A percentile compares a stretch with the other conserved stretches of the same genome.
Evolutionary conservation across 2,113 vertebrate genomes (phyloP).

Genomic region (Entelurus aequoreus): DNA sequence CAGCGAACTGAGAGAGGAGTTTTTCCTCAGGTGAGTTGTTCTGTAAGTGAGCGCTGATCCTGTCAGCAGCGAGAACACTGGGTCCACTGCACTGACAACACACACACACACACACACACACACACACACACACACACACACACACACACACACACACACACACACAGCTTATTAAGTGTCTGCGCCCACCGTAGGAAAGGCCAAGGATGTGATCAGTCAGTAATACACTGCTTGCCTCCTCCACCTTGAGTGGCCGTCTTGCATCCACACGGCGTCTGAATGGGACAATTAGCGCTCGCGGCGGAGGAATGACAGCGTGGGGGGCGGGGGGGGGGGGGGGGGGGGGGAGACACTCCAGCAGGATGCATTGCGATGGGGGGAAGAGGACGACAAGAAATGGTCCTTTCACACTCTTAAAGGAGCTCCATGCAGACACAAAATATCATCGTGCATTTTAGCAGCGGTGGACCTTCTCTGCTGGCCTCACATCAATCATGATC

Average conservation of each 20-base stretch:
- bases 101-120: conserved; percentile 37
- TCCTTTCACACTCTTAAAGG: conserved; percentile 38
- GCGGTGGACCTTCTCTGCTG: no score
- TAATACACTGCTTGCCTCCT: conserved; percentile 58
- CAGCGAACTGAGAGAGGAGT: conserved; percentile 47
- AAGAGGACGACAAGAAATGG: conserved; percentile 43
- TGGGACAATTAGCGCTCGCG: conserved; percentile 63
- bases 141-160: conserved; percentile 4
- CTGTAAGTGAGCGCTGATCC: conserved; percentile 65
- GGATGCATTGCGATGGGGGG: conserved; percentile 37
- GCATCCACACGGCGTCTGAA: conserved; percentile 61
- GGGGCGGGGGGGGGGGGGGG: not conserved
- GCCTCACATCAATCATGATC: no score
- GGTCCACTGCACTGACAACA: conserved; percentile 54
- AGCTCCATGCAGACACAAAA: conserved; percentile 26
- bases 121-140: conserved; percentile 11
- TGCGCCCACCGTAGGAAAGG: conserved; percentile 64
- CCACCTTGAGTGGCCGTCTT: conserved; percentile 54
- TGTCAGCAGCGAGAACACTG: conserved; percentile 51
- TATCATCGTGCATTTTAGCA: conserved; percentile 35
- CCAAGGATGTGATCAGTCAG: conserved; percentile 68
- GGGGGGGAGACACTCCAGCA: conserved; percentile 40
- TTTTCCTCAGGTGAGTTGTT: conserved; percentile 71
- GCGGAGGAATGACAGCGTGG: conserved; percentile 48
- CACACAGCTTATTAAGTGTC: conserved; percentile 60